Base-by-base conservation (phyloP, 2,113 vertebrate species). In the Bubo blakistoni region DNA sequence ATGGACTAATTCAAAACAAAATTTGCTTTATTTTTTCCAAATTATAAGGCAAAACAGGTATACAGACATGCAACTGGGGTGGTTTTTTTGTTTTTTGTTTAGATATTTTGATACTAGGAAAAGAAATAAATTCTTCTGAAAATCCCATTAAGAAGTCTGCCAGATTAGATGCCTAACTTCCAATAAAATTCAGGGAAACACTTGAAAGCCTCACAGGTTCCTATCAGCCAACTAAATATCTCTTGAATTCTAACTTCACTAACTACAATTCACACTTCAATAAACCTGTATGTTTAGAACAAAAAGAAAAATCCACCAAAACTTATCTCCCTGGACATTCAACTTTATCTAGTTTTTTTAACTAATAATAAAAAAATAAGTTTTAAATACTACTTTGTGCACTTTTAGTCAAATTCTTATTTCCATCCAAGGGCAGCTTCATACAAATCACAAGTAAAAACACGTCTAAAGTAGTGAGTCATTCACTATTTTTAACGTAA, bases 401-500 rank as follows among this genome's bases (percentile, higher is more conserved):
- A 85, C 59, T 92, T 96, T 59, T 20, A 70, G 87, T 77, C 58
- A 36, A 95, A 92, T 67, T 80, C 66, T 55, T 81, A 40, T 51
- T 95, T 90, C 67, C 71, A 90, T 83, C 67, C 74, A 90, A 91
- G 42, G n/a, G 58, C 52, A 90, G 87, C 74, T 80, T 90, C 85
- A 52, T 21, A 90, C n/a, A 95, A 91, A 95, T 94, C 66, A 86
- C 96, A 97, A 92, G 96, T 79, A 52, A 94, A 94, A 96, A 94
- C 91, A 81, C 1, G 16, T 67, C 78, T 90, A 40, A 86, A 92
- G 71, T 46, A 86, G 54, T 85, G 81, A 94, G 51, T 97, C 94
- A 96, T 74, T 95, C 87, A 69, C 91, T 95, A 96, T 95, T 97
- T 97, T 97, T 95, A 96, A 91, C 86, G 69, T 87, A 90, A 94